Conservation (phyloP, 2,888 invertebrate species). For the Anagyrus pseudococci region DNA sequence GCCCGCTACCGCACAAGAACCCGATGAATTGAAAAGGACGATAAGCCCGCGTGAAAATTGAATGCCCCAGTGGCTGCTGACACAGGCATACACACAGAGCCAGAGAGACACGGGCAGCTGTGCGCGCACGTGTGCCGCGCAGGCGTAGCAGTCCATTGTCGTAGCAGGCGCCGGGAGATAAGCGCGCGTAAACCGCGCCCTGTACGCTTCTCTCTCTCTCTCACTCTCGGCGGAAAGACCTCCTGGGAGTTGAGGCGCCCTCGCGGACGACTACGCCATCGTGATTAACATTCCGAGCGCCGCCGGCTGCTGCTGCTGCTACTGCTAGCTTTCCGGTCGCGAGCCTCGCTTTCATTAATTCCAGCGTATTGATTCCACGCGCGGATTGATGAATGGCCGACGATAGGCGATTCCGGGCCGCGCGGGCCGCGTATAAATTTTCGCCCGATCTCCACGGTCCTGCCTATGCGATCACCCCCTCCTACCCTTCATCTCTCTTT, state of each 20-base stretch:
- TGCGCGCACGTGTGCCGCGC: slow-evolving; percentile 10
- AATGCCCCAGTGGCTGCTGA: slow-evolving; percentile 19
- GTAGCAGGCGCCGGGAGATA: too few relatives aligned
- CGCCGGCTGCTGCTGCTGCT: slow-evolving; percentile 48
- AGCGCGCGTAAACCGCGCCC: too few relatives aligned
- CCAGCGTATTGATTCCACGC: slow-evolving; percentile 60
- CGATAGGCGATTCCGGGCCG: slow-evolving; percentile 61
- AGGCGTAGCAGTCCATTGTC: not conserved
- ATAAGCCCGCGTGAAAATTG: slow-evolving; percentile 39
- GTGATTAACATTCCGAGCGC: slow-evolving; percentile 62
- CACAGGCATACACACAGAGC: not conserved
- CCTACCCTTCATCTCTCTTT: slow-evolving; percentile 37
- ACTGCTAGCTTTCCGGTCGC: too few relatives aligned
- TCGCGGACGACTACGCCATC: slow-evolving; percentile 57
- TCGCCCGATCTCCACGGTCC: not conserved
- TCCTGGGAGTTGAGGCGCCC: slow-evolving; percentile 45
- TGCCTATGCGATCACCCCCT: not conserved
- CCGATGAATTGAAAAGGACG: slow-evolving; percentile 40
- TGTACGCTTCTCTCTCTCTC: not conserved
- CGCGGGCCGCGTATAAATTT: slow-evolving; percentile 36
- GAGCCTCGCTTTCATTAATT: slow-evolving; percentile 60
- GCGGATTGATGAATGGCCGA: slow-evolving; percentile 62
- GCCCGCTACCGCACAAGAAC: slow-evolving; percentile 21
- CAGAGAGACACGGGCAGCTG: not conserved
- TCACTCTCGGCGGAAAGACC: slow-evolving; percentile 39